Conservation (phyloP, 35 echinoderm and acorn worm genomes). For the Ophiothrix spiculata region DNA sequence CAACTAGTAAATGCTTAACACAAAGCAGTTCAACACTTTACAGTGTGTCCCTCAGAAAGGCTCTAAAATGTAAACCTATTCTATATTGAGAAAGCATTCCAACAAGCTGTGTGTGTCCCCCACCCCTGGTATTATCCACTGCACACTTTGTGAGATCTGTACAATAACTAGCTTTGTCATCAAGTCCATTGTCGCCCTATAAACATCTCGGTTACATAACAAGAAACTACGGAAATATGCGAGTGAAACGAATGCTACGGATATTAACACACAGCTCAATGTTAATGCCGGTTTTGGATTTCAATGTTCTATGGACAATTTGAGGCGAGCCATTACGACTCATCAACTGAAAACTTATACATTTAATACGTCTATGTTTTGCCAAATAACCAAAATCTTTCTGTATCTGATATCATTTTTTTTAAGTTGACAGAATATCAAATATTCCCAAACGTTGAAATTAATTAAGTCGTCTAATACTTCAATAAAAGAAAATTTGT, state of each 20-base stretch:
- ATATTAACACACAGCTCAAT: neutral
- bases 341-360: neutral
- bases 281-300: slow-evolving; percentile 1
- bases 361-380: neutral
- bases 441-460: neutral
- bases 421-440: neutral
- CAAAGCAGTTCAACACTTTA: neutral
- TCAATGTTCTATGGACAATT: neutral
- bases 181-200: too few relatives aligned
- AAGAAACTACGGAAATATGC: neutral
- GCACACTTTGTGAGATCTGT: too few relatives aligned
- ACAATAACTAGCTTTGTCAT: too few relatives aligned
- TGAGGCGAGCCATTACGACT: neutral
- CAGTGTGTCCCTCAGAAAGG: neutral
- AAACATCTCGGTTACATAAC: too few relatives aligned
- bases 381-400: neutral
- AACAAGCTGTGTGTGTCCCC: too few relatives aligned
- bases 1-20: neutral
- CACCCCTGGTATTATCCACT: too few relatives aligned
- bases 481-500: neutral
- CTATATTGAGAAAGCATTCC: too few relatives aligned
- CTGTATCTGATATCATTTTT: too few relatives aligned
- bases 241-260: neutral
- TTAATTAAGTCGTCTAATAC: neutral
- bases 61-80: too few relatives aligned